These are phyloP conservation scores for Ptychodera flava DNA, from an alignment of 35 echinoderm and acorn worm genomes.

Conservation along the genomic window DNA sequence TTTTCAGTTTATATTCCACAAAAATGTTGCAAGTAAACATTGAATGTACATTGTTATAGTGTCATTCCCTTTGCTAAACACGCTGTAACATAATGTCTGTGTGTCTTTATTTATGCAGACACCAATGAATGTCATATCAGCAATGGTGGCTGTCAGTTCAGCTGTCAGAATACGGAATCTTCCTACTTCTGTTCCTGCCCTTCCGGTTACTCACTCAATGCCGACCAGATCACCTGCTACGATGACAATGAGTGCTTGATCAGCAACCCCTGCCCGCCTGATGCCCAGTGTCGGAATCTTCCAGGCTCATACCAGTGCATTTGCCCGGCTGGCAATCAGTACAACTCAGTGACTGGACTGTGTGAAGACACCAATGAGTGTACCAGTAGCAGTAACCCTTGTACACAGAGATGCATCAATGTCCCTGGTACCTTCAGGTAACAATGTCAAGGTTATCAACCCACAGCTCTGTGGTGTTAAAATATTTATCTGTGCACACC, in stretches of 20 bases:
- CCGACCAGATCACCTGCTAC: background rate
- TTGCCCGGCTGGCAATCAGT: constrained; percentile 11
- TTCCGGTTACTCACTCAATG: background rate
- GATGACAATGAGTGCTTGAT: constrained; percentile 14
- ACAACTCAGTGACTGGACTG: background rate
- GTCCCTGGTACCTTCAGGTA: constrained; percentile 26
- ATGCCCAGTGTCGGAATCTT: background rate
- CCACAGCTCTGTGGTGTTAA: no score
- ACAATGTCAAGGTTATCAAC: no score
- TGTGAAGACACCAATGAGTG: constrained; percentile 42
- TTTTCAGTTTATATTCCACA: no score
- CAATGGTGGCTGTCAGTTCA: constrained; percentile 8
- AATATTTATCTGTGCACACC: no score
- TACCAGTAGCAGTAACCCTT: background rate
- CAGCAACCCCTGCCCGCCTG: constrained; percentile 5
- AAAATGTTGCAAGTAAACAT: no score
- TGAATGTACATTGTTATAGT: no score
- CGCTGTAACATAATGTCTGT: no score
- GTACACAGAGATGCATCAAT: constrained; percentile 40
- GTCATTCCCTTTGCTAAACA: no score
- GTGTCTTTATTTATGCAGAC: no score
- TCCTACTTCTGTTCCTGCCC: constrained; percentile 13
- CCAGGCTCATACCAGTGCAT: constrained; percentile 14
- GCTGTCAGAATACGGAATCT: constrained; percentile 3
- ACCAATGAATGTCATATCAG: constrained; percentile 3